These are phyloP conservation scores for Diarsia brunnea DNA, from an alignment of 2,888 invertebrate genomes.

Conservation along the genomic window DNA sequence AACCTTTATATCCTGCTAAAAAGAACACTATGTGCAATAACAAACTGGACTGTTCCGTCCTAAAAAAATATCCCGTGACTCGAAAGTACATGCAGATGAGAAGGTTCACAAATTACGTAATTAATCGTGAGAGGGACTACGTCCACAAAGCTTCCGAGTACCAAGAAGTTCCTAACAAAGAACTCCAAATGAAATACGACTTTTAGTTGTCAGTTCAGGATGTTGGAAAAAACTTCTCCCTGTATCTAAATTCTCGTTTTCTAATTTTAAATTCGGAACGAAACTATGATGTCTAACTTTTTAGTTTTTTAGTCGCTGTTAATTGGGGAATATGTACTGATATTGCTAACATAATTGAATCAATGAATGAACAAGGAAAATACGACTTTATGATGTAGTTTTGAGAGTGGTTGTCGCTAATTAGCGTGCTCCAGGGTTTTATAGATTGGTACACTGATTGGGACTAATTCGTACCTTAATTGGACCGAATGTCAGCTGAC, in stretches of 20 bases:
- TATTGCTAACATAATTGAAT: background rate
- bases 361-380: conserved; percentile 19
- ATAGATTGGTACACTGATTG: conserved; percentile 46
- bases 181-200: conserved; percentile 58
- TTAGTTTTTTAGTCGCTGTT: background rate
- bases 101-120: conserved; percentile 51
- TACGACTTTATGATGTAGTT: background rate
- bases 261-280: conserved; percentile 19
- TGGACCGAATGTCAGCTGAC: conserved; percentile 17
- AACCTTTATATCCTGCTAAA: conserved; percentile 1
- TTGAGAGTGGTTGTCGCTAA: conserved; percentile 4
- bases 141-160: conserved; percentile 35
- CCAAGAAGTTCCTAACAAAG: conserved; percentile 58
- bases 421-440: conserved; percentile 28
- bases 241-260: conserved; percentile 32
- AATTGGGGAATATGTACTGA: conserved; percentile 4
- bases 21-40: conserved; percentile 19
- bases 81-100: conserved; percentile 44
- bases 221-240: conserved; percentile 39
- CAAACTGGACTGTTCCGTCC: conserved; percentile 35
- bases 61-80: conserved; percentile 43
- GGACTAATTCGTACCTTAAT: conserved; percentile 42
- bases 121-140: conserved; percentile 51
- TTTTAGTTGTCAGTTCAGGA: conserved; percentile 54
- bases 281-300: background rate